Base-by-base conservation (phyloP, 2,888 invertebrate species). In the Scaptodrosophila latifasciaeformis region DNA sequence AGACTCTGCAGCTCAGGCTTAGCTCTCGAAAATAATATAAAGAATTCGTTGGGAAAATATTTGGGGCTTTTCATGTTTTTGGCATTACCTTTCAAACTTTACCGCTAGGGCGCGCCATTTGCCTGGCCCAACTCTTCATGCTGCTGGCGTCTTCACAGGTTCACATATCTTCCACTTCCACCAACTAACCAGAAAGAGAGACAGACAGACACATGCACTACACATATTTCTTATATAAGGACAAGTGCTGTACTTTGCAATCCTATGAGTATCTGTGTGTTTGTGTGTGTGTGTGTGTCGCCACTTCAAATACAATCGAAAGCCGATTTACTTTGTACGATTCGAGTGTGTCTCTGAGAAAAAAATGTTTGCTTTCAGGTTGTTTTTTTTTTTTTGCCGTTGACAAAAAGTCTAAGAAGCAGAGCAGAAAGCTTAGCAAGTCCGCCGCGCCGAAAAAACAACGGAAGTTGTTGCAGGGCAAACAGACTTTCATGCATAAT, bases 251-350 rank as follows among this genome's bases (percentile, higher is more conserved):
- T 57, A 44, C 47, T 44, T 39, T 37, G 45, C 15, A 31, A 49
- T 18, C 34, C 24, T 34, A 21, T n/a, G 15, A 34, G 7, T 10
- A n/a, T 34, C n/a, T 46, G 46, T 46, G 24, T 27, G 29, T 35
- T 17, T 18, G 1, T 15, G 30, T 34, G 7, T 31, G 1, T 18
- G 24, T 12, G 17, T n/a, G 24, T 46, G 30, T 43, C 18, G 12
- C 54, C 60, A 65, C 65, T 70, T 67, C 54, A 63, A 68, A 67
- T 68, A 76, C 78, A 76, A 70, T 76, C 68, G 64, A 78, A 79
- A 77, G 79, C 79, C 71, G 79, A 79, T 78, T 78, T 77, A 66
- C 62, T 65, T 72, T 67, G 77, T 69, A 67, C 59, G 56, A 70
- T 60, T 67, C 63, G 59, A 72, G 66, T 77, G 66, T n/a, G n/a